phyloP scores from a whole-genome alignment of 1,140 invertebrate species.

The Lepidotrigona ventralis region DNA sequence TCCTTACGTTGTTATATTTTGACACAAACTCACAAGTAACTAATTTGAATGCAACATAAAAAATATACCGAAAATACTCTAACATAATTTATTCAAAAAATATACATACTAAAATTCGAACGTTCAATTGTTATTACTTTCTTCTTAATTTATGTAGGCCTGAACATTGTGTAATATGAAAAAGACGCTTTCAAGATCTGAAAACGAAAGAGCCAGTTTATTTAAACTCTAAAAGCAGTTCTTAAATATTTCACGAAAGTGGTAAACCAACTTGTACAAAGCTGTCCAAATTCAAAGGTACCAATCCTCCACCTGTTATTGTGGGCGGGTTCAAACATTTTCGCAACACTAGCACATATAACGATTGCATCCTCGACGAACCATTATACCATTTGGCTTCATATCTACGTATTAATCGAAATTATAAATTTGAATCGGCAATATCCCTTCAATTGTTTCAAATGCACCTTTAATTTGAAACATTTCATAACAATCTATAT shows the following conservation, averaged over 20 bases:
- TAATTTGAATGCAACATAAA: too few relatives aligned
- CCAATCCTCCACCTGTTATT: neutral
- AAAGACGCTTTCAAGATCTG: conserved; percentile 2
- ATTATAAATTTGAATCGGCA: too few relatives aligned
- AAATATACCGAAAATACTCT: too few relatives aligned
- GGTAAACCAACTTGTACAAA: neutral
- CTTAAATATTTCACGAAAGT: too few relatives aligned
- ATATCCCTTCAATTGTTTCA: too few relatives aligned
- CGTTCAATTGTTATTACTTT: too few relatives aligned
- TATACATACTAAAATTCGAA: too few relatives aligned
- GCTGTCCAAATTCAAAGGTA: neutral
- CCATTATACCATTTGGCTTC: neutral
- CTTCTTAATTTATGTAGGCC: neutral
- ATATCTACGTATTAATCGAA: neutral
- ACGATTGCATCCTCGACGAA: neutral
- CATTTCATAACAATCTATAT: neutral
- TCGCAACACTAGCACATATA: neutral
- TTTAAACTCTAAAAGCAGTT: too few relatives aligned
- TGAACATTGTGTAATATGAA: neutral
- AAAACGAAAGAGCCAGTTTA: neutral
- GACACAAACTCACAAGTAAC: too few relatives aligned
- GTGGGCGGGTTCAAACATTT: neutral
- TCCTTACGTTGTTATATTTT: too few relatives aligned
- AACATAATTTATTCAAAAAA: too few relatives aligned
- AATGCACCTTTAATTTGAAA: neutral